Evolutionary conservation across 2,113 vertebrate genomes (phyloP), one percentile per base, ranked within the genome.

Genomic region (Malurus melanocephalus): DNA sequence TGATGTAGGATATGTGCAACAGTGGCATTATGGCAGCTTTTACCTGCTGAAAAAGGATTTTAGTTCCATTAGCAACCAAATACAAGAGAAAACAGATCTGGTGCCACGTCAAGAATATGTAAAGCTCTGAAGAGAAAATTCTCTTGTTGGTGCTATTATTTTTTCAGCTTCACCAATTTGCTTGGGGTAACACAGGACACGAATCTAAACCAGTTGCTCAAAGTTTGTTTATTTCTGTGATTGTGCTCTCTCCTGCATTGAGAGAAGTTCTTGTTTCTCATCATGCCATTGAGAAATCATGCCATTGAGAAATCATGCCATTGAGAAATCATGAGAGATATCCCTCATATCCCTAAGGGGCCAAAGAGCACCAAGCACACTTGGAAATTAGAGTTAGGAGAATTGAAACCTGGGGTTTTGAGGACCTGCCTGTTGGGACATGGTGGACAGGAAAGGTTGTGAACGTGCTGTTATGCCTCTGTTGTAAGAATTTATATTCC

Each of bases 41-140:
- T 46, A 67, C 65, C 76, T 88, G 49, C 85, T 88, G 65, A 72
- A 91, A 88, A 85, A 52, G 56, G 60, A 77, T 89, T 89, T 87
- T 67, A 56, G 35, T 26, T 69, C 40, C 22, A 68, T 83, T 78
- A 86, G 57, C 28, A 90, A 46, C 21, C 56, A 68, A 88, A 83
- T 51, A 24, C 49, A 75, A 59, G 43, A 75, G 40, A 60, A 69
- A 89, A 32, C 16, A 71, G 35, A 69, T 43, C 23, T 82, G 18
- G 2, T 38, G 53, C 61, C 20, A 3, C 52, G 73, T 52, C 11
- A 71, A 75, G 62, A 74, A 55, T 73, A 65, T 0, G 0, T 42
- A 76, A 83, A 75, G 10, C 65, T 80, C 68, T 77, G 40, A 68
- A 67, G 3, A 67, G 45, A 71, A 87, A 52, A 66, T 77, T 71